Evolutionary conservation across 2,888 invertebrate species (phyloP).

Genomic region (Eupeodes luniger): DNA sequence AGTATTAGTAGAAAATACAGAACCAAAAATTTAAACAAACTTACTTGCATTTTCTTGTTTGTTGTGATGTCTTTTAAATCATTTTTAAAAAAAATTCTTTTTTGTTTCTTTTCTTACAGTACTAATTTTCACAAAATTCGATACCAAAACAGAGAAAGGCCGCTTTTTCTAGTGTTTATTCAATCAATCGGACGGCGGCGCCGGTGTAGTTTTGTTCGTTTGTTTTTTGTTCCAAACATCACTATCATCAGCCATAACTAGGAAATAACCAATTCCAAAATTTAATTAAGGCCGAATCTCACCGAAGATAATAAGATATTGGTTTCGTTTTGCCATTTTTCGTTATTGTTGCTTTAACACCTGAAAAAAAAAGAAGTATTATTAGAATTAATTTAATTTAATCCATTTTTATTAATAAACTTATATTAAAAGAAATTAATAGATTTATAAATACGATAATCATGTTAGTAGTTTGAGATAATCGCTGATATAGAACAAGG

Average conservation of each 20-base stretch:
- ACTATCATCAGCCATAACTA: constrained; percentile 58
- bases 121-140: constrained; percentile 55
- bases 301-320: constrained; percentile 81
- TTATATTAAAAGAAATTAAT: too few relatives aligned
- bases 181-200: constrained; percentile 43
- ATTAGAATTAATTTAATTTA: not conserved
- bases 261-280: constrained; percentile 70
- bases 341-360: constrained; percentile 82
- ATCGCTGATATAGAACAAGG: too few relatives aligned
- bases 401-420: not conserved
- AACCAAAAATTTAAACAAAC: not conserved
- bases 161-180: constrained; percentile 27
- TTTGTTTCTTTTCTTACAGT: constrained; percentile 15
- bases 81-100: not conserved
- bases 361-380: constrained; percentile 75
- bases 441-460: too few relatives aligned
- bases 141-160: constrained; percentile 45
- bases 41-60: constrained; percentile 1
- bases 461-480: too few relatives aligned
- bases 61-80: constrained; percentile 41
- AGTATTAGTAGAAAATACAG: constrained; percentile 6
- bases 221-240: not conserved
- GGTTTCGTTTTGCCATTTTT: constrained; percentile 82
- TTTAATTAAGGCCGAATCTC: constrained; percentile 77
- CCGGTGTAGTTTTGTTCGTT: not conserved